Evolutionary conservation across 2,888 invertebrate species (phyloP).

Genomic region (Brenthis ino): DNA sequence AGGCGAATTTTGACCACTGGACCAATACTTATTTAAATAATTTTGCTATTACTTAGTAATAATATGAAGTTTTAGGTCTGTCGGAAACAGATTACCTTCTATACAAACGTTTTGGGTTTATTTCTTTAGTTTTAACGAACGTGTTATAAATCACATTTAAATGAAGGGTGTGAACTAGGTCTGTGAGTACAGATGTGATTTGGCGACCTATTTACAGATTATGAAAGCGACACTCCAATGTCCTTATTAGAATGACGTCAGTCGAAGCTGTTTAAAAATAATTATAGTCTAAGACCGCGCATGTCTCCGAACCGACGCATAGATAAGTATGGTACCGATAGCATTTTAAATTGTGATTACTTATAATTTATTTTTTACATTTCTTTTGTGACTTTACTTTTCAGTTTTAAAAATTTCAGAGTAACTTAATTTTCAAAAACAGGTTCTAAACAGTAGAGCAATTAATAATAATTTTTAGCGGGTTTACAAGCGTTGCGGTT

Average conservation of each 20-base stretch:
- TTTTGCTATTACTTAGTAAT: no score
- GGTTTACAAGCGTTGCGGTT: no score
- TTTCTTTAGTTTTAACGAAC: no score
- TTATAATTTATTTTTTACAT: not conserved
- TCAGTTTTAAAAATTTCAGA: not conserved
- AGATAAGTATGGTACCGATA: slow-evolving; percentile 24
- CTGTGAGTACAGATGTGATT: slow-evolving; percentile 20
- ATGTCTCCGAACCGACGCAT: slow-evolving; percentile 24
- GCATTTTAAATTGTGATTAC: slow-evolving; percentile 3
- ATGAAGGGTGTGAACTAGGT: slow-evolving; percentile 9
- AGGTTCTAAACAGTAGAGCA: no score
- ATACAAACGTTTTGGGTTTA: no score
- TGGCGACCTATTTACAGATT: slow-evolving; percentile 31
- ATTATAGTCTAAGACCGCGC: slow-evolving; percentile 26
- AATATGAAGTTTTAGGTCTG: no score
- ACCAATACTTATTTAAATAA: no score
- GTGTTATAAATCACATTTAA: no score
- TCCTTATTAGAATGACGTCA: slow-evolving; percentile 35
- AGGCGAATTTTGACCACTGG: no score
- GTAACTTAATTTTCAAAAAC: no score
- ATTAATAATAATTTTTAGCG: no score
- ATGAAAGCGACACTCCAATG: slow-evolving; percentile 24
- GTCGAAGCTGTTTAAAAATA: slow-evolving; percentile 29
- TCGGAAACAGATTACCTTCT: no score
- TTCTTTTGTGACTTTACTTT: not conserved